phyloP scores from a whole-genome alignment of 2,888 invertebrate genomes.

The Quadriops clusia region DNA sequence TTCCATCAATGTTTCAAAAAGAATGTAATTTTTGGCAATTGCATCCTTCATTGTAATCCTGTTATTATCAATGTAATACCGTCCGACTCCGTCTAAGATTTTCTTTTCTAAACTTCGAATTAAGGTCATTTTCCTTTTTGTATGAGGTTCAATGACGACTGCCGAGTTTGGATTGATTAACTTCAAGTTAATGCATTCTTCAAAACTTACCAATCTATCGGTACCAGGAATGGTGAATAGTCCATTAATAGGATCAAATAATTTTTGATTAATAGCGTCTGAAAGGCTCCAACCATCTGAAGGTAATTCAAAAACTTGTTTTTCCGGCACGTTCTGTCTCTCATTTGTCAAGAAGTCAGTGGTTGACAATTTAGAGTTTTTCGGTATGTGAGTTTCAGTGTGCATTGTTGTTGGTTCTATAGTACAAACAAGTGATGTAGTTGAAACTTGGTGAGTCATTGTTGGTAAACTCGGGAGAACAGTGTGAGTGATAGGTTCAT shows the following conservation, averaged over 20 bases:
- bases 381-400: conserved; percentile 43
- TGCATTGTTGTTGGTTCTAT: conserved; percentile 48
- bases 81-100: conserved; percentile 66
- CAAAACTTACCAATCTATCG: conserved; percentile 70
- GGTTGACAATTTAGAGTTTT: conserved; percentile 35
- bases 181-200: conserved; percentile 75
- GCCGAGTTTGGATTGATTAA: conserved; percentile 79
- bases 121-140: conserved; percentile 49
- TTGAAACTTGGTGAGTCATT: too few species aligned
- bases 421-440: too few species aligned
- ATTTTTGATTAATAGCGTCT: conserved; percentile 69
- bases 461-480: too few species aligned
- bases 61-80: conserved; percentile 49
- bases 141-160: conserved; percentile 59
- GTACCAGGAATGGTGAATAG: conserved; percentile 78
- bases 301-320: conserved; percentile 67
- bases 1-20: conserved; percentile 44
- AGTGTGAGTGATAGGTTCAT: too few species aligned
- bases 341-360: conserved; percentile 37
- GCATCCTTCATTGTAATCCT: conserved; percentile 63
- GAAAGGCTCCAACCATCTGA: conserved; percentile 71
- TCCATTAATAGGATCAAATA: conserved; percentile 75
- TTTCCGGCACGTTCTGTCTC: conserved; percentile 36
- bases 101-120: conserved; percentile 64
- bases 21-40: conserved; percentile 51